Evolutionary conservation across 2,113 vertebrate genomes (phyloP).

Genomic region (Paramormyrops kingsleyae): DNA sequence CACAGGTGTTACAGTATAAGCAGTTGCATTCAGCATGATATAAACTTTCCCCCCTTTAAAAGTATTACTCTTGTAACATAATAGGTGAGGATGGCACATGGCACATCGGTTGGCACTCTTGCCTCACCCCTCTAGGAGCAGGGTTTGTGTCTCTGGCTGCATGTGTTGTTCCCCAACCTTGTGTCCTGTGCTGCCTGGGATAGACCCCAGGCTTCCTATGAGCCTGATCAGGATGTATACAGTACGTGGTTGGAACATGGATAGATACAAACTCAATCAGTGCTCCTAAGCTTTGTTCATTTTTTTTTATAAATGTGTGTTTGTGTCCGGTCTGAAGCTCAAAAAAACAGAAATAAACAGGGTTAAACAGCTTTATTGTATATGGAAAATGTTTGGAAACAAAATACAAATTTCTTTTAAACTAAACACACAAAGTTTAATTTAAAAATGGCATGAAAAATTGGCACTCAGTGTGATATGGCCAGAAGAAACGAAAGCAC

Average conservation of each 20-base stretch:
- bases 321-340: not conserved
- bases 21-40: not conserved
- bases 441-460: conserved; percentile 29
- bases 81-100: not conserved
- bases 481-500: not conserved
- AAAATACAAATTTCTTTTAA: conserved; percentile 39
- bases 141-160: not conserved
- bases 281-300: not conserved
- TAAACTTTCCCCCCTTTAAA: not conserved
- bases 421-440: conserved; percentile 24
- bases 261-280: not conserved
- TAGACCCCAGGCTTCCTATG: not conserved
- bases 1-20: not conserved
- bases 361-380: conserved; percentile 66
- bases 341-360: conserved; percentile 2
- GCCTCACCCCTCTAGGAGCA: not conserved
- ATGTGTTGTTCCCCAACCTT: not conserved
- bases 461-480: conserved; percentile 31
- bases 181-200: not conserved
- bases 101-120: not conserved
- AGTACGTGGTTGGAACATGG: not conserved
- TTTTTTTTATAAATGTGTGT: not conserved
- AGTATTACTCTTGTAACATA: not conserved
- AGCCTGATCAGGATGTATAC: not conserved
- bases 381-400: conserved; percentile 44